Evolutionary conservation across 2,113 vertebrate species (phyloP).

Genomic region (Craseonycteris thonglongyai): DNA sequence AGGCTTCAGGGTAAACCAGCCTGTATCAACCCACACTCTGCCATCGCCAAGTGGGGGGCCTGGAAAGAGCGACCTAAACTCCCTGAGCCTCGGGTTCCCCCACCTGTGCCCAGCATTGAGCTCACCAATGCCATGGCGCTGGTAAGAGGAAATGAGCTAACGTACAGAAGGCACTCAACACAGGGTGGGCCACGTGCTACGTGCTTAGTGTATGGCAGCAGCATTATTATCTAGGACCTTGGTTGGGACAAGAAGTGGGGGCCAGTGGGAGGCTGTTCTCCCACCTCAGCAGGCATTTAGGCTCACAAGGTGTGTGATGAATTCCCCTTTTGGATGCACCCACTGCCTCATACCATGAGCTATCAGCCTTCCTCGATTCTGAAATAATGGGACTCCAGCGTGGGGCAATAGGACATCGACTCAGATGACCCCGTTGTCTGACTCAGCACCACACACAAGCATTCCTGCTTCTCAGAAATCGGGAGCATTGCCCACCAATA

Average conservation of each 20-base stretch:
- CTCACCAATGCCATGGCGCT: not conserved
- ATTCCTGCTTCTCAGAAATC: not conserved
- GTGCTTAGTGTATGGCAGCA: not conserved
- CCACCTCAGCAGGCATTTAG: not conserved
- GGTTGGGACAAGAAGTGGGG: not conserved
- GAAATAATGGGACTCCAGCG: not conserved
- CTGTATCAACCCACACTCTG: not conserved
- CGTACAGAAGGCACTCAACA: fast-evolving
- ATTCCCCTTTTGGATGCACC: not conserved
- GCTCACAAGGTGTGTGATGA: not conserved
- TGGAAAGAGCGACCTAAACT: not conserved
- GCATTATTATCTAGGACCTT: not conserved
- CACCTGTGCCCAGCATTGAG: not conserved
- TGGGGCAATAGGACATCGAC: not conserved
- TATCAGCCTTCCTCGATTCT: not conserved
- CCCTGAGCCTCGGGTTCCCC: not conserved
- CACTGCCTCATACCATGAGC: not conserved
- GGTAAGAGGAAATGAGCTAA: not conserved
- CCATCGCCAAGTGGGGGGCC: not conserved
- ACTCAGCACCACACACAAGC: not conserved
- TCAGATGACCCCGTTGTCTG: not conserved
- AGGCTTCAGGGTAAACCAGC: not conserved
- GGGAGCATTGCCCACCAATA: not conserved
- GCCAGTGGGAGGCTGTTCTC: not conserved
- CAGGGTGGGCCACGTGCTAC: fast-evolving